phyloP scores from a whole-genome alignment of 2,888 invertebrate species.

The Thyatira batis region DNA sequence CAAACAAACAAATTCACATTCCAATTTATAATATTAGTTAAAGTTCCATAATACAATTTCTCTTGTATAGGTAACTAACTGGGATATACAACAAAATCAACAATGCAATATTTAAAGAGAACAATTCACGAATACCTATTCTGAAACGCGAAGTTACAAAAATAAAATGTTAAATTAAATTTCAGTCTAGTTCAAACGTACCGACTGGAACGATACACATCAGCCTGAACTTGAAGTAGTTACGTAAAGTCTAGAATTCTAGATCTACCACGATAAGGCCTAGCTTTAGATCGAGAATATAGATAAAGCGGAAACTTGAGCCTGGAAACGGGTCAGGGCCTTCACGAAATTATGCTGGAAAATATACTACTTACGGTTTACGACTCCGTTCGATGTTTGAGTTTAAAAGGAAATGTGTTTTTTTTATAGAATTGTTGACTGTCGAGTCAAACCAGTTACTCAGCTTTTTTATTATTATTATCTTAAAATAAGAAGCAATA shows the following conservation, averaged over 20 bases:
- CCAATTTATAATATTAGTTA: no score
- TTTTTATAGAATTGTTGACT: no score
- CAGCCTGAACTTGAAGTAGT: slow-evolving; percentile 57
- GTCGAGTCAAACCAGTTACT: no score
- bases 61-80: no score
- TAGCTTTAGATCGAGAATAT: slow-evolving; percentile 59
- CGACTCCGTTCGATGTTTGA: not conserved
- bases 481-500: no score
- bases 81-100: no score
- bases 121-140: not conserved
- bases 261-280: slow-evolving; percentile 50
- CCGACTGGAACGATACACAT: slow-evolving; percentile 45
- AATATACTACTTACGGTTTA: slow-evolving; percentile 14
- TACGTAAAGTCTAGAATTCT: slow-evolving; percentile 53
- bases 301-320: slow-evolving; percentile 63
- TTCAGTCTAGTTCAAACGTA: slow-evolving; percentile 17
- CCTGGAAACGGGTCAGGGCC: slow-evolving; percentile 63
- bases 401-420: not conserved
- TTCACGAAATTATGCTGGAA: slow-evolving; percentile 38
- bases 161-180: slow-evolving; percentile 28
- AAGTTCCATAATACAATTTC: no score
- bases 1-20: no score
- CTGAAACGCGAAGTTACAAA: slow-evolving; percentile 2
- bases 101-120: not conserved
- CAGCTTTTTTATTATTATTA: no score